Percentiles rank a stretch among this genome's conserved stretches.
Evolutionary conservation across 1,140 invertebrate species (phyloP).

Genomic region (Drosophila setifemur): DNA sequence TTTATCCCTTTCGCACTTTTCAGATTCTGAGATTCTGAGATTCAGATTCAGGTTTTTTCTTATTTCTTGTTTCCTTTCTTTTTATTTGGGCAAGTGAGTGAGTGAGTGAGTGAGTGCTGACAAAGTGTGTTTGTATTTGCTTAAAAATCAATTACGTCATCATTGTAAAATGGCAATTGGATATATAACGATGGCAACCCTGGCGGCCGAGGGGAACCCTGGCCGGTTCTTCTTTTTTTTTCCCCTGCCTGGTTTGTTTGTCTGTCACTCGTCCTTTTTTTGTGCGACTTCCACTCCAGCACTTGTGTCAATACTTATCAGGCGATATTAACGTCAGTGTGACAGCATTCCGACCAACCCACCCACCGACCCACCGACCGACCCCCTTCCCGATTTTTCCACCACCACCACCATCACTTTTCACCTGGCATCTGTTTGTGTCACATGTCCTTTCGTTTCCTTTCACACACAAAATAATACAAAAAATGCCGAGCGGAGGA

Average conservation of each 20-base stretch:
- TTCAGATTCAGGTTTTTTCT: neutral
- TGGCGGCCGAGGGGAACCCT: constrained; percentile 22
- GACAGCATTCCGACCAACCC: constrained; percentile 13
- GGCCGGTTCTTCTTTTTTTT: neutral
- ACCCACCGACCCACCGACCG: neutral
- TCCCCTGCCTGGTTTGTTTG: constrained; percentile 8
- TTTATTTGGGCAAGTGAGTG: too few species aligned
- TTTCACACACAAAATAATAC: neutral
- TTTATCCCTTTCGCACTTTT: neutral
- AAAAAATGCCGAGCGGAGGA: neutral
- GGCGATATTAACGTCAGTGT: constrained; percentile 69
- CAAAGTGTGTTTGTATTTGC: constrained; percentile 76
- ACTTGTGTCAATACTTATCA: constrained; percentile 73
- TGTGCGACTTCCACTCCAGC: constrained; percentile 13
- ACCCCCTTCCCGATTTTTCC: too few species aligned
- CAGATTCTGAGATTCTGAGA: too few species aligned
- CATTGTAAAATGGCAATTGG: constrained; percentile 77
- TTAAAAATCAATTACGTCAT: constrained; percentile 81
- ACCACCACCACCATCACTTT: neutral
- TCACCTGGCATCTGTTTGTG: constrained; percentile 57
- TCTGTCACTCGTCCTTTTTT: constrained; percentile 27
- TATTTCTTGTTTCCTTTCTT: neutral
- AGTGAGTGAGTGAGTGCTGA: too few species aligned
- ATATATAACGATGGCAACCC: constrained; percentile 33
- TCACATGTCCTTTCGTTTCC: constrained; percentile 47